Percentiles rank a stretch among this genome's conserved stretches.
These are phyloP conservation scores for Tortricodes alternella DNA, from an alignment of 2,888 invertebrate genomes.

Conservation along the genomic window DNA sequence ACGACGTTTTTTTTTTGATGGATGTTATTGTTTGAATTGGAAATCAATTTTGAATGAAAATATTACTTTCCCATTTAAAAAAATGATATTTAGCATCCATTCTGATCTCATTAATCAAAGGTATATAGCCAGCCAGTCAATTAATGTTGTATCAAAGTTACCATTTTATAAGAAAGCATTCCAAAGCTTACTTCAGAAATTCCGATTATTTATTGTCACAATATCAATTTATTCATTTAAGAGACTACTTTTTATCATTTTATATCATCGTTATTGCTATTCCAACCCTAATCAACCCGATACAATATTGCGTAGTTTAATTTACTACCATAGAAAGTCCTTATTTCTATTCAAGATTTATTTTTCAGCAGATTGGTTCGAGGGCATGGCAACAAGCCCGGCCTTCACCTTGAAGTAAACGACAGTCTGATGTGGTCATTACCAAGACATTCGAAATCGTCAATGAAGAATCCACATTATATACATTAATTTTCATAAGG, in stretches of 20 bases:
- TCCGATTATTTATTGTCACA: no score
- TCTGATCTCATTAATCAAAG: no score
- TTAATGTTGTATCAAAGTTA: no score
- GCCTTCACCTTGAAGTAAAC: slow-evolving; percentile 66
- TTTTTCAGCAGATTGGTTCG: slow-evolving; percentile 29
- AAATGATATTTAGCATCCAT: no score
- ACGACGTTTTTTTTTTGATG: slow-evolving; percentile 1
- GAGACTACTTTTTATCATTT: no score
- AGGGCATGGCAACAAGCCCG: slow-evolving; percentile 53
- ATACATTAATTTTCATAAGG: slow-evolving; percentile 37
- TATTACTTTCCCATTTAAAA: no score
- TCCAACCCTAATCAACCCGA: neutral
- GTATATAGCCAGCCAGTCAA: no score
- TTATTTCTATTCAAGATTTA: neutral
- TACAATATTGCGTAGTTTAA: neutral
- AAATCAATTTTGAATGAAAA: neutral
- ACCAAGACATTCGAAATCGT: slow-evolving; percentile 41
- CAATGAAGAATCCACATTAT: slow-evolving; percentile 14
- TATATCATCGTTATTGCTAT: neutral
- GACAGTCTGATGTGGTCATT: slow-evolving; percentile 50
- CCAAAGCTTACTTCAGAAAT: no score
- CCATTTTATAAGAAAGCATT: no score
- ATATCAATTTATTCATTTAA: no score
- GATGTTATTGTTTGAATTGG: no score
- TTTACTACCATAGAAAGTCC: neutral